These are phyloP conservation scores for Cichladusa arquata DNA, from an alignment of 2,113 vertebrate species.

Conservation along the genomic window DNA sequence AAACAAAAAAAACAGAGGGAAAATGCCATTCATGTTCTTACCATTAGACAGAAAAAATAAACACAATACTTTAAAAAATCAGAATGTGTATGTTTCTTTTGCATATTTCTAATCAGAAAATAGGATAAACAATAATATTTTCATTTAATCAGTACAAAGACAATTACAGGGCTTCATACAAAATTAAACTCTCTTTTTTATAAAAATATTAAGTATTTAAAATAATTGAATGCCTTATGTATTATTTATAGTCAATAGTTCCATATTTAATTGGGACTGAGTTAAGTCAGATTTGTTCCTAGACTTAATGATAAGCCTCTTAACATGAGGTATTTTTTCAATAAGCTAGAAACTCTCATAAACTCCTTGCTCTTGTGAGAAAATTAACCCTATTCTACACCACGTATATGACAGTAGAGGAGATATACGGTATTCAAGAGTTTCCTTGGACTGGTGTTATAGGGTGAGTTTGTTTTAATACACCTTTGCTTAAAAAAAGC, in stretches of 20 bases:
- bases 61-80: neutral
- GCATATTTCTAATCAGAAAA: neutral
- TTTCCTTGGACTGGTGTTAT: neutral
- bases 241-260: neutral
- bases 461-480: neutral
- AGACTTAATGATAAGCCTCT: neutral
- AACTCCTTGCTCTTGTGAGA: neutral
- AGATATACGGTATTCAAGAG: neutral
- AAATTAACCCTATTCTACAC: neutral
- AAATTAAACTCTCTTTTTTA: neutral
- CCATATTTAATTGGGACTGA: neutral
- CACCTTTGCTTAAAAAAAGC: neutral
- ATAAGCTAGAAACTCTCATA: neutral
- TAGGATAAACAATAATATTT: neutral
- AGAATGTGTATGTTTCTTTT: neutral
- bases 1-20: neutral
- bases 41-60: neutral
- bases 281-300: neutral
- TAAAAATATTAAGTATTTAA: neutral
- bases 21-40: neutral
- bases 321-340: neutral
- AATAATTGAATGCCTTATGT: neutral
- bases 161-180: neutral
- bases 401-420: neutral
- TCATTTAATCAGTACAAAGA: neutral